phyloP scores from a whole-genome alignment of 2,113 vertebrate genomes.

The Crypturellus undulatus region DNA sequence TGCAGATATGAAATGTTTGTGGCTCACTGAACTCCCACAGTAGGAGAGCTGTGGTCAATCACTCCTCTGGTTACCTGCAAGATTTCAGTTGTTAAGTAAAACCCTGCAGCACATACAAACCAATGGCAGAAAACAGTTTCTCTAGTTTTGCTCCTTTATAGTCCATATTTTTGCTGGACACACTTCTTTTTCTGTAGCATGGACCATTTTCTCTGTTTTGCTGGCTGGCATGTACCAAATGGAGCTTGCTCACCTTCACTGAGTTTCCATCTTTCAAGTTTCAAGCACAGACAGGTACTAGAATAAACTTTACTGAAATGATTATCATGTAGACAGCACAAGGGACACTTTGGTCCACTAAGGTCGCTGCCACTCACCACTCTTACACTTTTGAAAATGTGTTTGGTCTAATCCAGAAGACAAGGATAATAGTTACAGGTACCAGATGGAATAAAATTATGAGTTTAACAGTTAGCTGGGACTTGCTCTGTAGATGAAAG shows the following conservation, averaged over 20 bases:
- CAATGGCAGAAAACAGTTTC: neutral
- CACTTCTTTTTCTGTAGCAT: neutral
- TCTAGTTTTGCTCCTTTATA: neutral
- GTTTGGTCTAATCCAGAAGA: neutral
- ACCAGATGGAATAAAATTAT: neutral
- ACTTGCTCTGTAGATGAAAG: neutral
- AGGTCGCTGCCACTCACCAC: neutral
- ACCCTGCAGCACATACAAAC: neutral
- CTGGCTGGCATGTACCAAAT: neutral
- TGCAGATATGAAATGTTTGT: neutral
- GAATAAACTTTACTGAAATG: neutral
- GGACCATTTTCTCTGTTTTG: neutral
- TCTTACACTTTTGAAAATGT: neutral
- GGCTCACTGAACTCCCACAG: neutral
- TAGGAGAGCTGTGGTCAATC: neutral
- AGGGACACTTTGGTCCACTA: neutral
- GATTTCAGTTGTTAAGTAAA: neutral
- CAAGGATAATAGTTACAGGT: neutral
- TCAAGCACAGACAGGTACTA: neutral
- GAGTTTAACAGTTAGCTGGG: neutral
- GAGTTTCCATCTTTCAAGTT: neutral
- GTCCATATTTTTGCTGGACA: neutral
- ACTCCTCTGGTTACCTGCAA: accelerated
- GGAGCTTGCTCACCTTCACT: neutral
- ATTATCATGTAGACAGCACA: neutral